phyloP scores from a whole-genome alignment of 2,888 invertebrate genomes.

The Drosophila yooni region DNA sequence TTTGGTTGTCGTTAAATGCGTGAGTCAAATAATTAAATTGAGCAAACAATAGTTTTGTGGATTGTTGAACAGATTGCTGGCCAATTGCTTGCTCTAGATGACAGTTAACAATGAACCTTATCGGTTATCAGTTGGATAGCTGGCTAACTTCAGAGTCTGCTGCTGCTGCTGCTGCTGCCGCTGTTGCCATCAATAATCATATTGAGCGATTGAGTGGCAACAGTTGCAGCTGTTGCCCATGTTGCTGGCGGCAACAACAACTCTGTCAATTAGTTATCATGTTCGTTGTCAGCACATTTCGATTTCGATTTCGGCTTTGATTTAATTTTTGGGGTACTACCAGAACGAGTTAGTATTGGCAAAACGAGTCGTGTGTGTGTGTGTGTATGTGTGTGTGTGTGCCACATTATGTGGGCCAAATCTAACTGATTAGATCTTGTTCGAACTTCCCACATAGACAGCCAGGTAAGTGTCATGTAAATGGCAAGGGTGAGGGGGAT shows the following conservation, averaged over 20 bases:
- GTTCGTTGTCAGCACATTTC: conserved; percentile 68
- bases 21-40: conserved; percentile 37
- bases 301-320: conserved; percentile 70
- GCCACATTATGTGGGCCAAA: conserved; percentile 13
- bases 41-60: conserved; percentile 34
- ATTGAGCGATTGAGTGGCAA: conserved; percentile 50
- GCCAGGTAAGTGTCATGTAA: conserved; percentile 3
- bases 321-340: conserved; percentile 64
- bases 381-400: conserved; percentile 2
- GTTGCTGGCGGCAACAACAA: conserved; percentile 41
- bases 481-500: background rate
- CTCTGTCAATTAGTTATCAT: conserved; percentile 78
- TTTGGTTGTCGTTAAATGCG: conserved; percentile 9
- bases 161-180: conserved; percentile 3
- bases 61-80: conserved; percentile 37
- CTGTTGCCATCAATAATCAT: conserved; percentile 46
- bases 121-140: conserved; percentile 23
- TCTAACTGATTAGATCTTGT: conserved; percentile 39
- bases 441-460: background rate
- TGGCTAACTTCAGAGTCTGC: background rate
- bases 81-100: conserved; percentile 38
- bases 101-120: conserved; percentile 38
- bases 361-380: conserved; percentile 1
- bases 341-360: conserved; percentile 16
- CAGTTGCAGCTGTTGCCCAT: conserved; percentile 48